phyloP scores from a whole-genome alignment of 37 sponge, comb jelly and placozoan species.

The Axinella damicornis region DNA sequence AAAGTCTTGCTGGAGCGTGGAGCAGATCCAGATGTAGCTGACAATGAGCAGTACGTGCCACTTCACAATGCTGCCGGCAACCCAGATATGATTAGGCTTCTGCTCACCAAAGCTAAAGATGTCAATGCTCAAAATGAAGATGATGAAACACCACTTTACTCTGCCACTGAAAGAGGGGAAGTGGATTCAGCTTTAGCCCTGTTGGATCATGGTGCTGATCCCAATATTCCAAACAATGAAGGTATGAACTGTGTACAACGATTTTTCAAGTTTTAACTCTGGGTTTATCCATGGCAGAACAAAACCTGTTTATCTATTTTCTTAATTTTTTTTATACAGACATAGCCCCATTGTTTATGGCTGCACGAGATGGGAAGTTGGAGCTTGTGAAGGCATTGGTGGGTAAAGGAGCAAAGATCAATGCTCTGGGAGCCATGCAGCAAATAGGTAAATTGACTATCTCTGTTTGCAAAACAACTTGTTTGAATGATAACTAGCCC shows the following conservation, averaged over 20 bases:
- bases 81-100: conserved; percentile 61
- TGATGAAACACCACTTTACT: no score
- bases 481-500: no score
- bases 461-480: no score
- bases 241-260: no score
- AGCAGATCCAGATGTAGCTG: conserved; percentile 70
- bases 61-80: conserved; percentile 73
- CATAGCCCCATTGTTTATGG: conserved; percentile 77
- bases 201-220: conserved; percentile 69
- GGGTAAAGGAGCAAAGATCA: conserved; percentile 26
- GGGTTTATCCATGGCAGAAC: no score
- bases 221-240: conserved; percentile 71
- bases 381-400: conserved; percentile 52
- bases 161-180: conserved; percentile 45
- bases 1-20: conserved; percentile 62
- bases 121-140: conserved; percentile 50
- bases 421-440: conserved; percentile 45
- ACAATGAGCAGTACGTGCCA: conserved; percentile 63
- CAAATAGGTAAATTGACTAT: no score
- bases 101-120: conserved; percentile 30
- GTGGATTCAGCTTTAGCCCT: conserved; percentile 52
- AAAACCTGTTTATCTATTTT: no score
- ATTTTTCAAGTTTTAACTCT: no score
- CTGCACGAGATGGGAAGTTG: conserved; percentile 69
- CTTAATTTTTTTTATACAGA: no score